These are phyloP conservation scores for Toxotes jaculatrix DNA, from an alignment of 2,113 vertebrate genomes.

Conservation along the genomic window DNA sequence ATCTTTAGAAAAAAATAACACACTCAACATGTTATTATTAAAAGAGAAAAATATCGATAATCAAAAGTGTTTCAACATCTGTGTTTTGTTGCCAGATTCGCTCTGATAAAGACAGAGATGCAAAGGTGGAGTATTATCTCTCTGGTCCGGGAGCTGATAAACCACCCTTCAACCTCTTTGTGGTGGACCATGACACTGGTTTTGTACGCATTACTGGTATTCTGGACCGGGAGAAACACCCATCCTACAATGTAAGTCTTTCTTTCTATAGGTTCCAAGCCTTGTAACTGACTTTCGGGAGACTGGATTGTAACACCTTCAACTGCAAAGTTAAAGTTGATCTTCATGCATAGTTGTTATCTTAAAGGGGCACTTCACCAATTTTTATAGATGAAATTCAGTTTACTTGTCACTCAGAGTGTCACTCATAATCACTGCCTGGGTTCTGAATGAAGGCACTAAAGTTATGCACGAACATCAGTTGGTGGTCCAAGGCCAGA, in stretches of 20 bases:
- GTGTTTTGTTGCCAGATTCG: slow-evolving; percentile 74
- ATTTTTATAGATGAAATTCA: no score
- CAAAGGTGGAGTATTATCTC: slow-evolving; percentile 72
- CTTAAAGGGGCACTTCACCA: no score
- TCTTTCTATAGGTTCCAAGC: neutral
- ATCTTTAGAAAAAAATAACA: neutral
- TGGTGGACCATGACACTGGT: slow-evolving; percentile 73
- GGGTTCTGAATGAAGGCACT: no score
- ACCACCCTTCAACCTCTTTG: slow-evolving; percentile 73
- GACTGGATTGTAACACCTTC: no score
- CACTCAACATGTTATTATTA: neutral
- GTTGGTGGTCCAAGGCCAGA: no score
- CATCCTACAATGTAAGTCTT: slow-evolving; percentile 77
- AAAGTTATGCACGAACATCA: no score
- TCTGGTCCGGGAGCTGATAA: slow-evolving; percentile 76
- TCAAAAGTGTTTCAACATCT: neutral
- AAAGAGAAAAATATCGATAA: neutral
- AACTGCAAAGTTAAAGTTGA: no score
- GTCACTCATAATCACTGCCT: no score
- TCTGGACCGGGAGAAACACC: slow-evolving; percentile 76
- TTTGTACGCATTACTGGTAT: slow-evolving; percentile 65
- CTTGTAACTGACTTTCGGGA: no score
- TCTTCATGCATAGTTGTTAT: no score
- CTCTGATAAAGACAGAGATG: slow-evolving; percentile 68
- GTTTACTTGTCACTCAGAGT: no score